These are phyloP conservation scores for Nesoenas mayeri DNA, from an alignment of 2,113 vertebrate species.

Conservation along the genomic window DNA sequence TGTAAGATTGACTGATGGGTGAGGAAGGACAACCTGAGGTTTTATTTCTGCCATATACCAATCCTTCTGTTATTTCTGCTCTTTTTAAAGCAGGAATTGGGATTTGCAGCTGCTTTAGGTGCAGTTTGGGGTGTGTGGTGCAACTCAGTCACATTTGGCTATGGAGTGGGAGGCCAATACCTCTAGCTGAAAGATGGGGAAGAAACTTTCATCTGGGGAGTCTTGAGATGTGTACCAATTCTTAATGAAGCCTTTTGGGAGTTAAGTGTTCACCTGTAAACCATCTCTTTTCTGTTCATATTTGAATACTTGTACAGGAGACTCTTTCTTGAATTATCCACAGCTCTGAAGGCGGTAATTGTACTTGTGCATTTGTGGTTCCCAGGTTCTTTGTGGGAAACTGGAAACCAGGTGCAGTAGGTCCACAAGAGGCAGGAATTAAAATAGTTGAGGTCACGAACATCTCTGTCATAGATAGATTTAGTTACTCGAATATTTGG, in stretches of 20 bases:
- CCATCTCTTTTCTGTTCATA: neutral
- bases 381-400: neutral
- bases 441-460: neutral
- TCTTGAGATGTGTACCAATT: fast-evolving
- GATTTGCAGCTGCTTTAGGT: neutral
- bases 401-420: neutral
- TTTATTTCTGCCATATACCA: neutral
- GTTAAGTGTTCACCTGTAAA: neutral
- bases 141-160: neutral
- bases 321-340: neutral
- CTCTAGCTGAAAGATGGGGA: neutral
- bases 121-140: neutral
- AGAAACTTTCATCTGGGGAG: neutral
- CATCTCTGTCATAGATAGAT: neutral
- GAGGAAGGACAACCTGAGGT: no score
- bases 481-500: neutral
- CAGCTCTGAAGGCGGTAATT: neutral
- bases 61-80: neutral
- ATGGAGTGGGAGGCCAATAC: neutral
- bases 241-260: neutral
- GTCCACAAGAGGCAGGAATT: neutral
- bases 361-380: neutral
- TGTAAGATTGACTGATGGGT: no score
- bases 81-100: neutral
- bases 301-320: neutral